A percentile compares a stretch with the other conserved stretches of the same genome.
phyloP scores from a whole-genome alignment of 35 echinoderm and acorn worm genomes.

The Lytechinus variegatus region DNA sequence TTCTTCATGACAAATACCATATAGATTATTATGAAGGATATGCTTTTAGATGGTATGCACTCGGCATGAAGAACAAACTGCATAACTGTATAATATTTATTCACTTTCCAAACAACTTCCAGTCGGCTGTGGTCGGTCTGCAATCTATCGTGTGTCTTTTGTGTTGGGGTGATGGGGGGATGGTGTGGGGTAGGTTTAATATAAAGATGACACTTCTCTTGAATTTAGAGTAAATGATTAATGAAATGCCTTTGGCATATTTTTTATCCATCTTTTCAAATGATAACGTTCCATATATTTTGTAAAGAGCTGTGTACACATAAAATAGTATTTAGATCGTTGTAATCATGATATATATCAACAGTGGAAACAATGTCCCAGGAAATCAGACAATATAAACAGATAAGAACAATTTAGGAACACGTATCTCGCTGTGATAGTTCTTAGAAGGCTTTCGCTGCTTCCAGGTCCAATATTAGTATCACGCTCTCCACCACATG shows the following conservation, averaged over 20 bases:
- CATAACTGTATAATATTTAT: not conserved
- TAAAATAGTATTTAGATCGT: too few relatives aligned
- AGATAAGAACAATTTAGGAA: not conserved
- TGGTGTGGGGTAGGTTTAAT: too few relatives aligned
- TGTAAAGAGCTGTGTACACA: too few relatives aligned
- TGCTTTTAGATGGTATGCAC: constrained; percentile 22
- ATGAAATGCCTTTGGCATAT: not conserved
- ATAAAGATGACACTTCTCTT: too few relatives aligned
- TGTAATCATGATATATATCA: too few relatives aligned
- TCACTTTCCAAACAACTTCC: not conserved
- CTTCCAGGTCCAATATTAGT: not conserved
- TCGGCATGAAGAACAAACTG: constrained; percentile 6
- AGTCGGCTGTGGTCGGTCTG: not conserved
- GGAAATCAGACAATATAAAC: not conserved
- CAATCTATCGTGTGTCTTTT: not conserved
- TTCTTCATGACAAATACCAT: not conserved
- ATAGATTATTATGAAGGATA: constrained; percentile 13
- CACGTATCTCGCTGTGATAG: not conserved
- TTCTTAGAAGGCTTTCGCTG: constrained; percentile 25
- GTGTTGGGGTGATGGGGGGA: not conserved
- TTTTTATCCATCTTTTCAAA: too few relatives aligned
- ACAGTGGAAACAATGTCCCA: not conserved
- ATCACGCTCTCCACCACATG: not conserved
- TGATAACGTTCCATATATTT: too few relatives aligned
- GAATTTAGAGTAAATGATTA: too few relatives aligned